Evolutionary conservation across 2,797 vertebrate species (phyloP), one percentile per base, ranked within the genome.

Genomic region (Pachyuromys duprasi): DNA sequence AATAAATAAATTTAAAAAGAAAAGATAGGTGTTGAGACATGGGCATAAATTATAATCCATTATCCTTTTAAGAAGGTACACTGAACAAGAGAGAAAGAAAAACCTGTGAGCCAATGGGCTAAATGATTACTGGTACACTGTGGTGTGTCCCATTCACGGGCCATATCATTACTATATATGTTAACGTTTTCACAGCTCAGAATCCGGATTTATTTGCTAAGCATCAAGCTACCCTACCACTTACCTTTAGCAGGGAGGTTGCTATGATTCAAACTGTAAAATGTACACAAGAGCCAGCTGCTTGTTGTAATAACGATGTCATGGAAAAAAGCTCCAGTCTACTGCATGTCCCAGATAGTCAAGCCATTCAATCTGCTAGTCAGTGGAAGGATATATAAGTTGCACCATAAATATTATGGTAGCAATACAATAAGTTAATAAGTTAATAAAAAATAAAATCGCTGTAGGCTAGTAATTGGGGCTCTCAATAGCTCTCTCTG

Each of bases 301-400:
- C 98, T 98, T 99, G 98, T 98, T 98, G 98, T 97, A 99, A 98
- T 98, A 98, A 99, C 99, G 99, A 99, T 98, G 98, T 99, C 98
- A 99, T 96, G 98, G 99, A 99, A 99, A 99, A 98, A 98, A 98
- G 98, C 98, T 98, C 98, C 98, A 99, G 99, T 99, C 98, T 98
- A 98, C 98, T 99, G 98, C 98, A 98, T 89, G 96, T 91, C 96
- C 97, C 97, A 98, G 97, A 98, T 98, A 98, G 96, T 91, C 92
- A 97, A 89, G 88, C 94, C 90, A 98, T 98, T 98, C 97, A 98
- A 91, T 93, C 75, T 90, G 91, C 96, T 76, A 96, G 96, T 98
- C 97, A 98, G 97, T 95, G 95, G 3, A 67, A 2, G 24, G 96
- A 98, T 67, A 98, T 67, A 98, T 92, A 98, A 97, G 89, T 96